These are phyloP conservation scores for Hylia prasina DNA, from an alignment of 2,113 vertebrate genomes.

Conservation along the genomic window DNA sequence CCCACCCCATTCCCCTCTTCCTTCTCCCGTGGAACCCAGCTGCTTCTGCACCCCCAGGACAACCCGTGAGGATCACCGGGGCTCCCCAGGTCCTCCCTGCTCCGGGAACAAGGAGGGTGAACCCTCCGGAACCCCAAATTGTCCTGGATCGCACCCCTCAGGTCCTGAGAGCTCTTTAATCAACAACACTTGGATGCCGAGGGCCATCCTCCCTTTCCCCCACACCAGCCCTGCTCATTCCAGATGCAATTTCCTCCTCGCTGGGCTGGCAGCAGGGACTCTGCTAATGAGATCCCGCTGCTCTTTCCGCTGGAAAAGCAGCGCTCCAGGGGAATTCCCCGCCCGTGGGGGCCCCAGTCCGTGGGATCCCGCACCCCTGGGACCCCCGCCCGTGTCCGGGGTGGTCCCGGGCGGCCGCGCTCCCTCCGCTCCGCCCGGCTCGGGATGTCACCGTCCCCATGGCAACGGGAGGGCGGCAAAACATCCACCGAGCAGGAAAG, in stretches of 20 bases:
- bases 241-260: background rate
- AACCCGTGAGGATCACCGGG: fast-evolving
- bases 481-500: background rate
- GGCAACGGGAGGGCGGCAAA: background rate
- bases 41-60: background rate
- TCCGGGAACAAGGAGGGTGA: background rate
- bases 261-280: background rate
- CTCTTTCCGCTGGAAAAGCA: background rate
- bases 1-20: fast-evolving
- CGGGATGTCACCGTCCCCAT: constrained; percentile 7
- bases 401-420: background rate
- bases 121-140: background rate
- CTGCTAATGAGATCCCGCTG: background rate
- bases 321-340: background rate
- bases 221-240: fast-evolving
- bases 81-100: background rate
- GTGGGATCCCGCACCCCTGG: background rate
- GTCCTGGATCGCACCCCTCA: fast-evolving
- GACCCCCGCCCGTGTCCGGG: background rate
- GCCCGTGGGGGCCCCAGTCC: too few relatives aligned
- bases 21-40: background rate
- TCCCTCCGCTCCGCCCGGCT: background rate
- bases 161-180: fast-evolving
- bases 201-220: background rate
- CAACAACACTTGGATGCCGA: fast-evolving